Conservation (phyloP, 2,113 vertebrate species). For the Ciconia boyciana region DNA sequence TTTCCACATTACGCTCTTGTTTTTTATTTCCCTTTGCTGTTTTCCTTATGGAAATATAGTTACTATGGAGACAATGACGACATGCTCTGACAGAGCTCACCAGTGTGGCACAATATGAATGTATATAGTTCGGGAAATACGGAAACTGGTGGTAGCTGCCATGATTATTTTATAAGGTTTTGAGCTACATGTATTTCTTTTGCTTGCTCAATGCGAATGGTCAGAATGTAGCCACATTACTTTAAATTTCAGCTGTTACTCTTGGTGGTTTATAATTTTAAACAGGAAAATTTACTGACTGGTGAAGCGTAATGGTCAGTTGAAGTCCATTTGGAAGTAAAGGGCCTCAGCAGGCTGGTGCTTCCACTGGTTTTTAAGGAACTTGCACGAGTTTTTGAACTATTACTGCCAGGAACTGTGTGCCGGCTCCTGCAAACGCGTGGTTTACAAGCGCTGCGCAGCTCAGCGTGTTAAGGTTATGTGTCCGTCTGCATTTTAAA, state of each 20-base stretch:
- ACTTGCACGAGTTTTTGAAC: neutral
- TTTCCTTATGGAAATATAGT: conserved; percentile 14
- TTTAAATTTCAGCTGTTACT: neutral
- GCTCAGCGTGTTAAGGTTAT: fast-evolving
- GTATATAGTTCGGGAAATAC: neutral
- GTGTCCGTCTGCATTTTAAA: fast-evolving
- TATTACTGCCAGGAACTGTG: fast-evolving
- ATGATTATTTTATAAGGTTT: neutral
- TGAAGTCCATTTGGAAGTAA: neutral
- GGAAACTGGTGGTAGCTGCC: neutral
- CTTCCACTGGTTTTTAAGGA: neutral
- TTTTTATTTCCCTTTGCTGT: conserved; percentile 3
- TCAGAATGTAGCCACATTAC: fast-evolving
- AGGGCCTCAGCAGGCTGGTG: neutral
- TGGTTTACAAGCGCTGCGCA: fast-evolving
- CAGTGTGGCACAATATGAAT: neutral
- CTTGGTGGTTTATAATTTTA: neutral
- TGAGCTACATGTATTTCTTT: neutral
- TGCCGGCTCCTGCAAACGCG: fast-evolving
- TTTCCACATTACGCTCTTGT: neutral
- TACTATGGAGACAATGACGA: conserved; percentile 26
- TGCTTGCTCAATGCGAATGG: neutral
- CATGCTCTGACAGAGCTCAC: neutral
- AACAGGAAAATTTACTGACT: neutral
- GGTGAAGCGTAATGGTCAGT: fast-evolving